Evolutionary conservation across 1,140 invertebrate genomes (phyloP), one percentile per base, ranked within the genome.

Genomic region (Steinernema khuongi): DNA sequence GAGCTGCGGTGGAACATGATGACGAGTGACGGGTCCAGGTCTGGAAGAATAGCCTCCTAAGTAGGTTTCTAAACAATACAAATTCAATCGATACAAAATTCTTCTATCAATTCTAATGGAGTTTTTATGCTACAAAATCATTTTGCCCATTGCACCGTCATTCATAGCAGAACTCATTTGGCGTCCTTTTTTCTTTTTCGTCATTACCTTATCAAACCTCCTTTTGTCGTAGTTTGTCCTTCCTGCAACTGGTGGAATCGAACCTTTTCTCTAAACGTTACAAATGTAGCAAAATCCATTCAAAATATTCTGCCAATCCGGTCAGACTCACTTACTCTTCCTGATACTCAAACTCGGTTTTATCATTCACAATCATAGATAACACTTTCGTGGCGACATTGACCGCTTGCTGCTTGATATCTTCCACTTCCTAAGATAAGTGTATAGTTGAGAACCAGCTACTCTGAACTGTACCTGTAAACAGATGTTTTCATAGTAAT

Each of bases 401-500:
- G 22, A 60, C 19, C 4, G 19, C 50, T 60, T 60, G 7, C 7
- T 60, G 14, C 26, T 22, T 60, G 19, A 60, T 60, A 4, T 60
- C 50, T 60, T 60, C 50, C 7, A 60, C 50, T 7, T 22, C 50
- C 50, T 60, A 22, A 22, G n/a, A n/a, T n/a, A 60, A 60, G 7
- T 41, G 36, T 11, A 11, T 41, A 7, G 36, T 60, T 60, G 14
- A 41, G n/a, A 41, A 41, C n/a, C n/a, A 7, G n/a, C 7, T 41
- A 41, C n/a, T n/a, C 36, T 41, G 7, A n/a, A 11, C 7, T 22
- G 14, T 60, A 60, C 50, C 26, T 60, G 50, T 22, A 14, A 60
- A 60, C 50, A 60, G 50, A 60, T 26, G 50, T 60, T 60, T 22
- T 60, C 50, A 22, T 60, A 60, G 50, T 60, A 60, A 22, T 60